phyloP scores from a whole-genome alignment of 2,113 vertebrate genomes.

The Syrrhaptes paradoxus region DNA sequence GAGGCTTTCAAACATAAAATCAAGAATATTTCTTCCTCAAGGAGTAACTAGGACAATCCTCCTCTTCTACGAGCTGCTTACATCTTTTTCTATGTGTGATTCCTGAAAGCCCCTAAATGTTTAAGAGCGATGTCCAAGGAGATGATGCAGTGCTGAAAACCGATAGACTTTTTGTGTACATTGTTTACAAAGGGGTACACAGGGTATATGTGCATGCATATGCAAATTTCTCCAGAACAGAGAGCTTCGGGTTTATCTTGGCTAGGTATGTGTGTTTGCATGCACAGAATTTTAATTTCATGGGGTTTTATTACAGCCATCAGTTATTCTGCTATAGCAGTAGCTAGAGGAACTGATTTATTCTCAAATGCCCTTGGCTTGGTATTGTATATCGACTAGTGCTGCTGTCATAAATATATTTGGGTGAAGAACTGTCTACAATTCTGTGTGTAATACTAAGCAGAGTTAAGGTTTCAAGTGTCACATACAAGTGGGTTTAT shows the following conservation, averaged over 20 bases:
- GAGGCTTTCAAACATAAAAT: background rate
- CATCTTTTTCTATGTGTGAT: accelerated
- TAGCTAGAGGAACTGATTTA: conserved; percentile 45
- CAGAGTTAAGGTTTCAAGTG: conserved; percentile 54
- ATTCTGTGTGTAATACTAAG: background rate
- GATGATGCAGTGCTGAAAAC: background rate
- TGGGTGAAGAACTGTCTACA: conserved; percentile 36
- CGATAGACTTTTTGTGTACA: accelerated
- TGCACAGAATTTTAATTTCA: conserved; percentile 50
- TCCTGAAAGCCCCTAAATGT: background rate
- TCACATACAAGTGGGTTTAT: conserved; percentile 52
- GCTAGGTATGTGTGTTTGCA: background rate
- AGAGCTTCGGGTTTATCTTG: background rate
- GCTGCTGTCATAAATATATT: conserved; percentile 51
- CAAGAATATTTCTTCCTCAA: background rate
- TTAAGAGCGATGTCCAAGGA: background rate
- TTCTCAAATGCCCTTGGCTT: conserved; percentile 30
- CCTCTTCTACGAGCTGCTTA: background rate
- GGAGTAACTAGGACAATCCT: background rate
- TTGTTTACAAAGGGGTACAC: background rate
- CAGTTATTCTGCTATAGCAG: conserved; percentile 9
- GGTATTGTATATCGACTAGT: conserved; percentile 30
- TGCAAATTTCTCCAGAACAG: background rate
- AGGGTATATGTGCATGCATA: background rate
- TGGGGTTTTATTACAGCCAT: conserved; percentile 44